These are phyloP conservation scores for Phycodurus eques DNA, from an alignment of 2,113 vertebrate genomes.

Conservation along the genomic window DNA sequence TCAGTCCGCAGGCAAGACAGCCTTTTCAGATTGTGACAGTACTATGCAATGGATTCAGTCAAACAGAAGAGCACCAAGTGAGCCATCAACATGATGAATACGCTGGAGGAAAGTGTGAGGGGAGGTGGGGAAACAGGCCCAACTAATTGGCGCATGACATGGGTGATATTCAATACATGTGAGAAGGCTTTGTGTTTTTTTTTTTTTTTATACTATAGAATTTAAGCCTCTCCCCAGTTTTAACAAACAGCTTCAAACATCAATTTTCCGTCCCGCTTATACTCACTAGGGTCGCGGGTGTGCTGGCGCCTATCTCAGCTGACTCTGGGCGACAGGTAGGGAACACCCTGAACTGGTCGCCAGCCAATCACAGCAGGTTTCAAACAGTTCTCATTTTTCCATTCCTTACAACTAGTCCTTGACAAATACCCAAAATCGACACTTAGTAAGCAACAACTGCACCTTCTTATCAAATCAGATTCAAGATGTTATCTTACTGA, in stretches of 20 bases:
- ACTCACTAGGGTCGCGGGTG: no score
- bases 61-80: constrained; percentile 62
- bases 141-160: constrained; percentile 47
- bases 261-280: no score
- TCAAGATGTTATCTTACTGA: background rate
- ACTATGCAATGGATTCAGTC: constrained; percentile 26
- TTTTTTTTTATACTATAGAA: constrained; percentile 4
- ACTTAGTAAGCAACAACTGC: background rate
- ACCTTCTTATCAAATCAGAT: background rate
- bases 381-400: background rate
- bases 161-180: constrained; percentile 40
- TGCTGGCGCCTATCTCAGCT: no score
- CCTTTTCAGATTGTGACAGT: constrained; percentile 42
- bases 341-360: no score
- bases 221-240: background rate
- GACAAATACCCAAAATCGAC: background rate
- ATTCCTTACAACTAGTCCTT: background rate
- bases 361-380: background rate
- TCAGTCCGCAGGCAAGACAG: constrained; percentile 50
- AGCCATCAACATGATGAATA: constrained; percentile 71
- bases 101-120: constrained; percentile 16
- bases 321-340: no score
- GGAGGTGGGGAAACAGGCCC: constrained; percentile 5
- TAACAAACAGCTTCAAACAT: background rate
- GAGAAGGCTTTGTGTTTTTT: constrained; percentile 19